These are phyloP conservation scores for Sakesphorus luctuosus DNA, from an alignment of 2,113 vertebrate genomes.

Conservation along the genomic window DNA sequence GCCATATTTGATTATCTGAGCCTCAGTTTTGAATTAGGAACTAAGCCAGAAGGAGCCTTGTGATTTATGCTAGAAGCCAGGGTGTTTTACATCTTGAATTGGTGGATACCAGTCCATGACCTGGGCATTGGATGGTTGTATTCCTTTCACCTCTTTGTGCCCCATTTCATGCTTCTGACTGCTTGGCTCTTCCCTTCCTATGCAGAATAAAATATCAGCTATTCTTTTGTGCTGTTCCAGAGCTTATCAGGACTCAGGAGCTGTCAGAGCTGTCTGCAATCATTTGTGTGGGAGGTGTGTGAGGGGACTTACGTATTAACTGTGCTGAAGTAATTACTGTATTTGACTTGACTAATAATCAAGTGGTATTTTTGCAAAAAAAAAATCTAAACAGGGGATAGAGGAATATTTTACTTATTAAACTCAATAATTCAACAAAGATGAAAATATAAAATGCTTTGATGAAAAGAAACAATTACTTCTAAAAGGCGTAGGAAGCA, in stretches of 20 bases:
- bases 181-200: background rate
- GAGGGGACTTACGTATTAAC: constrained; percentile 17
- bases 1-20: background rate
- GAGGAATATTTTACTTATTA: constrained; percentile 4
- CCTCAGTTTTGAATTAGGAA: background rate
- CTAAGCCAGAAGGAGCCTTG: background rate
- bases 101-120: accelerated
- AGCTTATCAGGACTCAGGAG: background rate
- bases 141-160: background rate
- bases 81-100: background rate
- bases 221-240: background rate
- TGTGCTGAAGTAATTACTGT: constrained; percentile 29
- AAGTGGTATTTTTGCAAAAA: background rate
- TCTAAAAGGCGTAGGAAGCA: constrained; percentile 44
- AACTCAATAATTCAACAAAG: background rate
- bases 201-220: constrained; percentile 10
- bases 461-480: constrained; percentile 33
- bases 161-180: background rate
- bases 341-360: constrained; percentile 46
- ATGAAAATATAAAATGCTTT: constrained; percentile 25
- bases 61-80: background rate
- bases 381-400: background rate
- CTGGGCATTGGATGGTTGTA: background rate
- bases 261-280: constrained; percentile 28
- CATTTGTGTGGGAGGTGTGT: constrained; percentile 43